phyloP scores from a whole-genome alignment of 2,797 vertebrate species.

The Cryptoprocta ferox region DNA sequence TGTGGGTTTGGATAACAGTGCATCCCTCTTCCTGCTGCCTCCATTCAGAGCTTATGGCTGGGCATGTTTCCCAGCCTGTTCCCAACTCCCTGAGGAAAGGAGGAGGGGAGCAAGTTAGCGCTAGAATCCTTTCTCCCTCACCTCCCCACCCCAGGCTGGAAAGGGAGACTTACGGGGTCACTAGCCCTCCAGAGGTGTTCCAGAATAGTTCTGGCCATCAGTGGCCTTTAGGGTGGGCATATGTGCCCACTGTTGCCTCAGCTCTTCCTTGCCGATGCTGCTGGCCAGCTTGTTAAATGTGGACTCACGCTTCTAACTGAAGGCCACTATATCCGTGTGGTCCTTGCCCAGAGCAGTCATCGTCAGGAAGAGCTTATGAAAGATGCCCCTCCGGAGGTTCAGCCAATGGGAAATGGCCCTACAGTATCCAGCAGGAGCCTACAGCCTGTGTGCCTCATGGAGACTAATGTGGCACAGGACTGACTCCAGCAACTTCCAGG shows the following conservation, averaged over 20 bases:
- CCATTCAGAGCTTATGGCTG: neutral
- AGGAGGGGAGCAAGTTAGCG: neutral
- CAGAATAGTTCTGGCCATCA: slow-evolving; percentile 94
- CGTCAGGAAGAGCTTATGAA: slow-evolving; percentile 93
- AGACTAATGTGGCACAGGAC: slow-evolving; percentile 93
- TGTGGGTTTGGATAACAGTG: neutral
- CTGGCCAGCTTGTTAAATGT: slow-evolving; percentile 89
- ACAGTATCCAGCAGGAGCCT: slow-evolving; percentile 91
- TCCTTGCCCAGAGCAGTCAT: slow-evolving; percentile 95
- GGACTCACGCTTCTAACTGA: slow-evolving; percentile 93
- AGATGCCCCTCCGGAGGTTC: slow-evolving; percentile 89
- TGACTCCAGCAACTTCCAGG: slow-evolving; percentile 91
- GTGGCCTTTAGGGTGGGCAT: slow-evolving; percentile 92
- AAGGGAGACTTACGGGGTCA: slow-evolving; percentile 29
- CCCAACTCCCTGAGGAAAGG: neutral
- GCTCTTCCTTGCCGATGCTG: slow-evolving; percentile 90
- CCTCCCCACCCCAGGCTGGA: neutral
- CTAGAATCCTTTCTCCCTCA: neutral
- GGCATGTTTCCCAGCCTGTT: slow-evolving; percentile 1
- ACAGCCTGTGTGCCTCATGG: slow-evolving; percentile 95
- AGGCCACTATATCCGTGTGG: slow-evolving; percentile 90
- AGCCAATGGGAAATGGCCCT: slow-evolving; percentile 81
- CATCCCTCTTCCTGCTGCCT: neutral
- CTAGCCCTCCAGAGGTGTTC: slow-evolving; percentile 92
- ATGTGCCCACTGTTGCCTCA: slow-evolving; percentile 89